phyloP scores from a whole-genome alignment of 2,113 vertebrate genomes.

The Dasyurus viverrinus region DNA sequence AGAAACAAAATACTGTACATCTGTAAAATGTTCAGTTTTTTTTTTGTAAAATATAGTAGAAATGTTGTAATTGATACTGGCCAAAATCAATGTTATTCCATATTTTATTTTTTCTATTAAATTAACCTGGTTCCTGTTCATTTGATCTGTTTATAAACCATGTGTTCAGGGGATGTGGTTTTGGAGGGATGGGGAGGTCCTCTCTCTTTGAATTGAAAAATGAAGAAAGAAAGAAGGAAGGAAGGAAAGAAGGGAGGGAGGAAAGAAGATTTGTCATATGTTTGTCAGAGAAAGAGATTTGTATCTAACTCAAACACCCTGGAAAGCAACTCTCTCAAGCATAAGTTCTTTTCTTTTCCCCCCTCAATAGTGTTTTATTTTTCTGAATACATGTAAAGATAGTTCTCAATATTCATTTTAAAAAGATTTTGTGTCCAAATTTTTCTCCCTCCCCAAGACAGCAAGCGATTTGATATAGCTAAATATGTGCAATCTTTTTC shows the following conservation, averaged over 20 bases:
- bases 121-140: constrained; percentile 88
- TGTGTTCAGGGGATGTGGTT: constrained; percentile 37
- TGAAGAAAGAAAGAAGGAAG: not conserved
- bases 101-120: constrained; percentile 92
- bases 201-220: constrained; percentile 50
- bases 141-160: constrained; percentile 83
- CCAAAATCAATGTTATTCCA: constrained; percentile 89
- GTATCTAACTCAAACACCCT: not conserved
- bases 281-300: too few relatives aligned
- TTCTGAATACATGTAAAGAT: too few relatives aligned
- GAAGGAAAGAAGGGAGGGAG: not conserved
- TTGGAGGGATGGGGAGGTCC: constrained; percentile 35
- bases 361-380: too few relatives aligned
- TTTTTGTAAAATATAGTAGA: constrained; percentile 89
- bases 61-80: constrained; percentile 89
- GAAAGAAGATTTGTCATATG: not conserved
- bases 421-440: too few relatives aligned
- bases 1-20: constrained; percentile 88
- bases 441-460: too few relatives aligned
- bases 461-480: too few relatives aligned
- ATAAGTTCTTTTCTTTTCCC: not conserved
- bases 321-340: not conserved
- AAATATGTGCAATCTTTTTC: too few relatives aligned
- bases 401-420: too few relatives aligned
- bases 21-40: constrained; percentile 91